Evolutionary conservation across 2,888 invertebrate species (phyloP).

Genomic region (Nineta flava): DNA sequence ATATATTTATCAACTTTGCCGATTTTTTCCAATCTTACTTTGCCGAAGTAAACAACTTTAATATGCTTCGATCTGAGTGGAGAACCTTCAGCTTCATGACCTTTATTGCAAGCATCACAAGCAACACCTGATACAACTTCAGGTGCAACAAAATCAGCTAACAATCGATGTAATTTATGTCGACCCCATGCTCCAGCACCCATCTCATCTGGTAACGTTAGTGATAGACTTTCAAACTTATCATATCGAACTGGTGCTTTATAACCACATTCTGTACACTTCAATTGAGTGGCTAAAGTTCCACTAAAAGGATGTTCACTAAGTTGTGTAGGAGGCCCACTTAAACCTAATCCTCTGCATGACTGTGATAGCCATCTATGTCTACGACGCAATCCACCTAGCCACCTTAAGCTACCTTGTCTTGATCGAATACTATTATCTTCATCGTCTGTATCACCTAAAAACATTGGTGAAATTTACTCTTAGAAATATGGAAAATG

Average conservation of each 20-base stretch:
- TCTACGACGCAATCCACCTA: constrained; percentile 13
- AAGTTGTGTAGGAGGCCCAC: constrained; percentile 30
- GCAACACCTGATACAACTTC: constrained; percentile 73
- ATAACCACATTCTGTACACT: constrained; percentile 54
- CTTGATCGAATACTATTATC: constrained; percentile 10
- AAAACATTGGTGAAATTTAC: neutral
- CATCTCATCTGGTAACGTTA: constrained; percentile 54
- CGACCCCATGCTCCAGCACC: constrained; percentile 40
- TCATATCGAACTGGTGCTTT: constrained; percentile 80
- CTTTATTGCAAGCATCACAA: constrained; percentile 54
- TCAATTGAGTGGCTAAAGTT: constrained; percentile 57
- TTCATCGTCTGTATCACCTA: constrained; percentile 4
- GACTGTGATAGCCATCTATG: constrained; percentile 19
- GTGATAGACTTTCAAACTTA: constrained; percentile 77
- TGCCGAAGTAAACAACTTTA: constrained; percentile 58
- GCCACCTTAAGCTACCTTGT: constrained; percentile 23
- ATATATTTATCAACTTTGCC: neutral
- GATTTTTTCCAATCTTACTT: constrained; percentile 30
- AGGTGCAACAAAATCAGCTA: constrained; percentile 72
- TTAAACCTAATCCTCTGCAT: constrained; percentile 27
- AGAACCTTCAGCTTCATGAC: constrained; percentile 25
- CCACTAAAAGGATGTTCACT: constrained; percentile 53
- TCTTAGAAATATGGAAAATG: neutral
- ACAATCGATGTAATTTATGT: constrained; percentile 50
- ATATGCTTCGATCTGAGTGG: constrained; percentile 43